These are phyloP conservation scores for Cyclargus thomasi DNA, from an alignment of 1,140 invertebrate genomes.

Conservation along the genomic window DNA sequence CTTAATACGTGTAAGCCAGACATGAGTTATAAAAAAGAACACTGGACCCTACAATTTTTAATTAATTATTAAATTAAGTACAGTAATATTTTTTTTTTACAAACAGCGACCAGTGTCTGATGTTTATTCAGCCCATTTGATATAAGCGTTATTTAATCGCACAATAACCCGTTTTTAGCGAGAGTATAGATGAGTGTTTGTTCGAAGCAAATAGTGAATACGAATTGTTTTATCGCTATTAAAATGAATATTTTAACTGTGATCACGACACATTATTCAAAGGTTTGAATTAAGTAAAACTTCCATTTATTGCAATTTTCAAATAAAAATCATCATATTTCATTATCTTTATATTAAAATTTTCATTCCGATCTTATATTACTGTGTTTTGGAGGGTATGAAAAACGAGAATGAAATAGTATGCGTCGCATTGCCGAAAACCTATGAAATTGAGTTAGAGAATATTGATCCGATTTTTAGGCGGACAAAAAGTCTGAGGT, in stretches of 20 bases:
- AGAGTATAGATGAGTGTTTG: neutral
- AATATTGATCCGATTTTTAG: neutral
- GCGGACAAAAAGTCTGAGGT: neutral
- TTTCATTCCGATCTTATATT: neutral
- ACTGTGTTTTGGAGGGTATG: no score
- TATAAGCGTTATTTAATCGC: slow-evolving; percentile 3
- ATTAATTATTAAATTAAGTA: neutral
- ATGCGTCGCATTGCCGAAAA: neutral
- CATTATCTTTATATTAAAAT: no score
- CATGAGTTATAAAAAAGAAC: no score
- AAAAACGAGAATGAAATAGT: no score
- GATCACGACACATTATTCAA: no score
- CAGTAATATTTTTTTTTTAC: neutral
- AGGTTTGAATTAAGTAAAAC: no score
- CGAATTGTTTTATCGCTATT: neutral
- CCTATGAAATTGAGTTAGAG: neutral
- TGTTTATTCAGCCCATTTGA: neutral
- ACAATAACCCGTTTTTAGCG: slow-evolving; percentile 1
- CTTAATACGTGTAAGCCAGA: no score
- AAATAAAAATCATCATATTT: no score
- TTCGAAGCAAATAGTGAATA: neutral
- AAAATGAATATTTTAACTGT: neutral
- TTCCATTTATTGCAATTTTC: neutral
- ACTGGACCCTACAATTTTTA: no score
- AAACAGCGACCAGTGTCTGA: neutral